Conservation (phyloP, 37 sponge, comb jelly and placozoan species). For the Chondrilla cf. caribensis region DNA sequence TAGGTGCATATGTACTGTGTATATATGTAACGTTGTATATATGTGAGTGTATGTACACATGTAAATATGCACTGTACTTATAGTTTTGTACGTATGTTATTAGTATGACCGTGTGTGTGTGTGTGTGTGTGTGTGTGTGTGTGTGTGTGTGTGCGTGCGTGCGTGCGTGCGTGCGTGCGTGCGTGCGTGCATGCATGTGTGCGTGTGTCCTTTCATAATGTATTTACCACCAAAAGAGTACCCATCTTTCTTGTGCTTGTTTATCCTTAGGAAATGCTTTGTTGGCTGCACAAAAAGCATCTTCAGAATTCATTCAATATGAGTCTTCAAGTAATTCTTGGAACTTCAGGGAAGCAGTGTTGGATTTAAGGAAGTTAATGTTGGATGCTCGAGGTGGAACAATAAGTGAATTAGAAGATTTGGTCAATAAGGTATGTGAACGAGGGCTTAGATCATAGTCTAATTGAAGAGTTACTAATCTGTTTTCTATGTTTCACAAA, state of each 20-base stretch:
- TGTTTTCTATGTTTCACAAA: no score
- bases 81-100: no score
- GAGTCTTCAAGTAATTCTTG: background rate
- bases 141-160: background rate
- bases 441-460: no score
- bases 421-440: background rate
- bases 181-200: background rate
- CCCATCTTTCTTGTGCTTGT: no score
- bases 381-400: background rate
- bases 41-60: background rate
- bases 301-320: no score
- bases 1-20: background rate
- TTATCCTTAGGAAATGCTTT: no score
- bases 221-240: no score
- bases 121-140: constrained; percentile 16
- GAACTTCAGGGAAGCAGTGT: background rate
- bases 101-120: background rate
- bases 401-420: background rate
- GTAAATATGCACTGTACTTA: background rate
- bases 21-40: background rate
- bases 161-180: background rate
- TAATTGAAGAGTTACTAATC: no score
- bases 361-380: background rate
- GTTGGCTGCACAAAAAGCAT: no score
- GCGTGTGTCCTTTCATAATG: background rate